A percentile compares a stretch with the other conserved stretches of the same genome.
These are phyloP conservation scores for Eledona agricola DNA, from an alignment of 2,888 invertebrate species.

Conservation along the genomic window DNA sequence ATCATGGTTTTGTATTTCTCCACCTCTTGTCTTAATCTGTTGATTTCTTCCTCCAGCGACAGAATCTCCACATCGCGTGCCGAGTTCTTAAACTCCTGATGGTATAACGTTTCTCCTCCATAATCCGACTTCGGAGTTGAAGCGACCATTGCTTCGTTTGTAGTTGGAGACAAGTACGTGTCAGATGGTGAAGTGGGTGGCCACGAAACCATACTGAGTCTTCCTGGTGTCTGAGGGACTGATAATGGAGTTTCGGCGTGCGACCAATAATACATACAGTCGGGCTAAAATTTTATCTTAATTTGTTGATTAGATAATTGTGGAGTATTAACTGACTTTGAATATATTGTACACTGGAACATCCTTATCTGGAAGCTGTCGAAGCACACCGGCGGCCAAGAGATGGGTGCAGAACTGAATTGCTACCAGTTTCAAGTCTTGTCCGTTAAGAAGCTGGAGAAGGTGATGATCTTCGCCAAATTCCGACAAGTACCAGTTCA, in stretches of 20 bases:
- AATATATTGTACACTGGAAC: conserved; percentile 73
- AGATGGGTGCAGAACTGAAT: conserved; percentile 89
- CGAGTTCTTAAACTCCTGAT: conserved; percentile 49
- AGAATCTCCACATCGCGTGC: conserved; percentile 59
- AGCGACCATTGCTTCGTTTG: conserved; percentile 45
- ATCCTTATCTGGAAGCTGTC: conserved; percentile 80
- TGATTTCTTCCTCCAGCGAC: conserved; percentile 63
- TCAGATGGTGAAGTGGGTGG: conserved; percentile 67
- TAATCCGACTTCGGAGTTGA: conserved; percentile 44
- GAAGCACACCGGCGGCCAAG: conserved; percentile 84
- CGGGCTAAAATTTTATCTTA: conserved; percentile 70
- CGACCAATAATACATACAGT: conserved; percentile 91
- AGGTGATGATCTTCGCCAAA: conserved; percentile 75
- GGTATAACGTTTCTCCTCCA: conserved; percentile 32
- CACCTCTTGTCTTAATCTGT: conserved; percentile 66
- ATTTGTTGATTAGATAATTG: conserved; percentile 5
- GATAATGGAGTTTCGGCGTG: conserved; percentile 77
- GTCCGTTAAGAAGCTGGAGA: conserved; percentile 69
- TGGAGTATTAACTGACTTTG: conserved; percentile 67
- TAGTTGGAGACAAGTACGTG: conserved; percentile 44
- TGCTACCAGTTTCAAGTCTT: conserved; percentile 80
- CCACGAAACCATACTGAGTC: conserved; percentile 77
- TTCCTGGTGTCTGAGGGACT: conserved; percentile 77
- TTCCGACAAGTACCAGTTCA: conserved; percentile 88
- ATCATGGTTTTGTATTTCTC: conserved; percentile 69